Evolutionary conservation across 1,140 invertebrate species (phyloP), one percentile per base, ranked within the genome.

Genomic region (Drosophila hydei): DNA sequence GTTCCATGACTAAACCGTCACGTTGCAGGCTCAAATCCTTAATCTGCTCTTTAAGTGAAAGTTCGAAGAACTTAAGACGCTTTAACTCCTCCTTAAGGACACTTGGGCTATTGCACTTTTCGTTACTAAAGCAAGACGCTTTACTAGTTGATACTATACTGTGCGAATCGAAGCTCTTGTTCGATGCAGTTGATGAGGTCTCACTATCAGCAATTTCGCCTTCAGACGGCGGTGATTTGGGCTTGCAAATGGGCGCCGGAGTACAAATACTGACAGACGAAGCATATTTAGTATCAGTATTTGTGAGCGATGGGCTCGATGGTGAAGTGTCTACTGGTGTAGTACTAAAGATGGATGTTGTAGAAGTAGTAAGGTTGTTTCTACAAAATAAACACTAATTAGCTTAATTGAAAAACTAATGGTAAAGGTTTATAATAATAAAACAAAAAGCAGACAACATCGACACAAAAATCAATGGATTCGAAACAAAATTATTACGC

Each of bases 1-100:
- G 77, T 77, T 93, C 92, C 72, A 92, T 92, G 4, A 92, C 87
- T 21, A 93, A 80, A 67, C 90, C 91, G 60, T 93, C 92, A 40
- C 92, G 92, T 79, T 93, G 91, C 61, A 93, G 91, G 19, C 90
- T 85, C 40, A 93, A 68, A 61, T 90, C 90, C 58, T 91, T 92
- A 4, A 92, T 93, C 59, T 93, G 93, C 9, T 91, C 80, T 27
- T 92, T 91, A 3, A 93, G 80, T 5, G 92, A 92, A 40, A 91
- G 68, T 77, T 92, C 92, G 64, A 92, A 92, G 61, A 92, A 91
- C 56, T 90, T 90, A 30, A 92, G 70, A 16, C 90, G 91, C 62
- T 92, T 92, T 2, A 92, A 68, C 30, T 93, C 92, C 30, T 91
- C 91, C 56, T 90, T 91, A 2, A 91, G 55, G n/a, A 64, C 47